Base-by-base conservation (phyloP, 2,113 vertebrate genomes). In the Xiphias gladius region DNA sequence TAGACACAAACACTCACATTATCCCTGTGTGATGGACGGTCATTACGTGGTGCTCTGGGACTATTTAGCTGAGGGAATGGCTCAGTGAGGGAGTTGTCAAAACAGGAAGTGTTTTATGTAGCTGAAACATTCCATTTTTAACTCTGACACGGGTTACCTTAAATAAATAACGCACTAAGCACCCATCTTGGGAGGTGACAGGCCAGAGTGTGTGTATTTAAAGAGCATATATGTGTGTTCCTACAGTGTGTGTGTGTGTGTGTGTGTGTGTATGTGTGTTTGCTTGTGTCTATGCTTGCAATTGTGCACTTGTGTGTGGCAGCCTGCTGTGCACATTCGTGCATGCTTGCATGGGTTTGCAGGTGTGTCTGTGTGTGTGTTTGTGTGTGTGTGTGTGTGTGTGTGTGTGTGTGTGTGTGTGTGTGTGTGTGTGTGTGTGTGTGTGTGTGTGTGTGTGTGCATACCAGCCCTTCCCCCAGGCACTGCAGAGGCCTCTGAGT, bases 41-140 rank as follows among this genome's bases (percentile, higher is more conserved):
- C 82, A 83, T 88, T 83, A 83, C 24, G 24, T 39, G 68, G 43
- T 46, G 89, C 88, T 86, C 76, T 71, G 91, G 89, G 89, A 89
- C 76, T 85, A 46, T 89, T 87, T 81, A 82, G 86, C 65, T 24
- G 46, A 79, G 84, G 72, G 76, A 83, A 86, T 35, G 24, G 82
- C 63, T 87, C 87, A 35, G 74, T 1, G 78, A 92, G 85, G 75
- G 87, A 90, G 84, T 90, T 82, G 65, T 92, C 88, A 93, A 93
- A 94, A 95, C 94, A 94, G 94, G 90, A 93, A 94, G 90, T 82
- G 89, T 93, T 93, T 93, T 91, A 95, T 93, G 90, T 87, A 79
- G 93, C 90, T 90, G 90, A 92, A 93, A 94, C 86, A 91, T 94
- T 94, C 94, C 88, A 88, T 94, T 94, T 95, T 94, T 95, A 94